phyloP scores from a whole-genome alignment of 2,888 invertebrate genomes.

The Cheilosia variabilis region DNA sequence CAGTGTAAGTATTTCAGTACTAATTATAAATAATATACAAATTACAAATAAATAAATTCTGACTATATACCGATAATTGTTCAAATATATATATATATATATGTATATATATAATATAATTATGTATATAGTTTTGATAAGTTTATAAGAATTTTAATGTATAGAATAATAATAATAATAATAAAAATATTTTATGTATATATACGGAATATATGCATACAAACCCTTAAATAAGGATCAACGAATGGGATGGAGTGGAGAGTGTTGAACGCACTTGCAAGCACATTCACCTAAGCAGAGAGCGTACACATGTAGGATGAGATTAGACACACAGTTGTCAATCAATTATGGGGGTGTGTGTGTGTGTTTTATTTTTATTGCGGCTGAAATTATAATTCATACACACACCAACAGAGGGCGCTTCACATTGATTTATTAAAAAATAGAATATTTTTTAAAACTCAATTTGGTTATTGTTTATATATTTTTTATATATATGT shows the following conservation, averaged over 20 bases:
- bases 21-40: conserved; percentile 30
- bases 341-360: conserved; percentile 62
- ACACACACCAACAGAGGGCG: conserved; percentile 72
- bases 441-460: conserved; percentile 53
- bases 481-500: background rate
- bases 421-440: conserved; percentile 67
- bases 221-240: conserved; percentile 75
- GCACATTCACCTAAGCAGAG: conserved; percentile 68
- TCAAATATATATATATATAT: conserved; percentile 35
- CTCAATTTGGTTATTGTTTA: conserved; percentile 22
- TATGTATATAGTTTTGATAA: conserved; percentile 12
- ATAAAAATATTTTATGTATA: conserved; percentile 55
- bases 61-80: conserved; percentile 34
- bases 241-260: conserved; percentile 65
- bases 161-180: conserved; percentile 53
- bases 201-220: conserved; percentile 71
- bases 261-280: conserved; percentile 66
- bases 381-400: conserved; percentile 74
- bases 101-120: background rate
- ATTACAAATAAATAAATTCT: conserved; percentile 4
- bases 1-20: conserved; percentile 31
- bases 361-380: conserved; percentile 18
- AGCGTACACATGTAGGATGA: conserved; percentile 70
- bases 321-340: conserved; percentile 71
- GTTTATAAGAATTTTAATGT: conserved; percentile 49